phyloP scores from a whole-genome alignment of 2,113 vertebrate species.

The Callorhinus ursinus region DNA sequence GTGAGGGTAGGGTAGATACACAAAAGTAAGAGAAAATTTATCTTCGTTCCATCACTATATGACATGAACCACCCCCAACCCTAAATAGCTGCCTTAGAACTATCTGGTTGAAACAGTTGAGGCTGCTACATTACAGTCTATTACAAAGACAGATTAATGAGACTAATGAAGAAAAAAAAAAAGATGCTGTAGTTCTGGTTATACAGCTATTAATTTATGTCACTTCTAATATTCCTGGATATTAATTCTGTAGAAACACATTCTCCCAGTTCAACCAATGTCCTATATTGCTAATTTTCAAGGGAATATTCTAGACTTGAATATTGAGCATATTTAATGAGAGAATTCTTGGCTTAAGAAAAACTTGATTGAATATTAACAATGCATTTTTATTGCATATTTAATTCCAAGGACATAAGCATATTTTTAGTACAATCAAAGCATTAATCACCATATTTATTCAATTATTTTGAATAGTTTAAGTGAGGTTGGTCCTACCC shows the following conservation, averaged over 20 bases:
- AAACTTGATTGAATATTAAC: neutral
- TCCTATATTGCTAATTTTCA: slow-evolving; percentile 10
- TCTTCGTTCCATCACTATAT: neutral
- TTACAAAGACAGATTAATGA: slow-evolving; percentile 29
- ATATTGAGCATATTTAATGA: slow-evolving; percentile 7
- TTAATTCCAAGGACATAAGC: slow-evolving; percentile 13
- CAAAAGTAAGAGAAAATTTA: neutral
- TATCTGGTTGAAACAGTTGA: neutral
- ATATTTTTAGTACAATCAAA: slow-evolving; percentile 52
- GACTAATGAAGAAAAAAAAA: neutral
- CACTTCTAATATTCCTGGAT: slow-evolving; percentile 46
- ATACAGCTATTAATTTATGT: slow-evolving; percentile 50
- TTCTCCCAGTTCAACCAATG: neutral
- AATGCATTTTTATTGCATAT: slow-evolving; percentile 35
- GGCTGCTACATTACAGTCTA: neutral
- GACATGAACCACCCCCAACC: neutral
- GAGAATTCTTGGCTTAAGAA: neutral
- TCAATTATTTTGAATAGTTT: slow-evolving; percentile 43
- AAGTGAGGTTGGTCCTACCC: neutral
- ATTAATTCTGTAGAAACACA: slow-evolving; percentile 52
- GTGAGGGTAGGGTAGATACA: neutral
- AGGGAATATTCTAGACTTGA: neutral
- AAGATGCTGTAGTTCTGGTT: slow-evolving; percentile 12
- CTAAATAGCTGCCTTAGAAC: neutral
- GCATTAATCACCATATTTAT: slow-evolving; percentile 13